Evolutionary conservation across 2,888 invertebrate species (phyloP), one percentile per base, ranked within the genome.

Genomic region (Chydorus sphaericus): DNA sequence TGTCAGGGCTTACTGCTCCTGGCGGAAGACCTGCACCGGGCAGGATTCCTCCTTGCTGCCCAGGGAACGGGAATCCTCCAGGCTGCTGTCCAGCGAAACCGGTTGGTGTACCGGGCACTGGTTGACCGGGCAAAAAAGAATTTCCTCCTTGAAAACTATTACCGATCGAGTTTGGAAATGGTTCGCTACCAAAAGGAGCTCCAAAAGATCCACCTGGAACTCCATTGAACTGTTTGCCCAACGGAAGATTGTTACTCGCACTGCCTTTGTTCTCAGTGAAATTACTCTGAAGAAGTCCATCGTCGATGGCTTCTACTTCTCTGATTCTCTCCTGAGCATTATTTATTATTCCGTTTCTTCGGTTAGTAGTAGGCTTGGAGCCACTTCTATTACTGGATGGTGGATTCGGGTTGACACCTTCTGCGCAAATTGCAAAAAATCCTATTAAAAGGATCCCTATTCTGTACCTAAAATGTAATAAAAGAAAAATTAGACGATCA

Each of bases 31-130:
- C 44, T 70, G 68, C 48, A 68, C 67, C 36, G 70, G 70, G 39
- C 67, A 65, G 59, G 71, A 72, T 61, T 71, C 71, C 57, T 67
- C 68, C 36, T 69, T 70, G 18, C 68, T 71, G 28, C 68, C 70
- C 58, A 20, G 52, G 52, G 23, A 52, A 52, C 65, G 65, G n/a
- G 31, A 48, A 30, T 36, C 31, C 37, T 30, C 49, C 23, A n/a
- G 26, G 30, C 38, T 3, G 16, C 58, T 28, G 65, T 67, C 61
- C 64, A 67, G n/a, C n/a, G n/a, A n/a, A n/a, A n/a, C n/a, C n/a
- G n/a, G n/a, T n/a, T n/a, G n/a, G n/a, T n/a, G n/a, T n/a, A n/a
- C n/a, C n/a, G n/a, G n/a, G n/a, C n/a, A 65, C 57, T 65, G 7
- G 44, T 16, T 23, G 23, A 7, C 38, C 38, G 7, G 38, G 38